Evolutionary conservation across 2,888 invertebrate genomes (phyloP), one percentile per base, ranked within the genome.

Genomic region (Pterostichus niger): DNA sequence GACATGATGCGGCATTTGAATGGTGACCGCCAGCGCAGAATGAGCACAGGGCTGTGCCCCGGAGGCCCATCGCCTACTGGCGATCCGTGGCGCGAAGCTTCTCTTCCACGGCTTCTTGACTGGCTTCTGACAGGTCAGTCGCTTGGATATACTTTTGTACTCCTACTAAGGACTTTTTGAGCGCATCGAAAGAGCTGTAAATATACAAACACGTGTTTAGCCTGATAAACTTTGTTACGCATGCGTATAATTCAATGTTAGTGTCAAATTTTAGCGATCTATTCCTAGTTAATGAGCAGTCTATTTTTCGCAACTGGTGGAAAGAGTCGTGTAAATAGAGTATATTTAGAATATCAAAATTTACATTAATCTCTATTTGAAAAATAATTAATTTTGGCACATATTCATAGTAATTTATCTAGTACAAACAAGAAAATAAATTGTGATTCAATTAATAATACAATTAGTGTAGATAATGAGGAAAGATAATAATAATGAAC

Each of bases 91-190:
- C 95, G 92, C 97, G 96, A 88, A 97, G 94, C 91, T 97, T 97
- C 91, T 97, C 97, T 90, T 97, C 97, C 86, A 97, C 97, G 86
- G 96, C 96, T 90, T 97, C 97, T 89, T 96, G 96, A 86, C 97
- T 96, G 86, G 97, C 97, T 92, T 98, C 98, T 86, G 97, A 96
- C 88, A 96, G 93, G 91, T 98, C 98, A 89, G 97, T 98, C 89
- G 98, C 98, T 92, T 97, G 98, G 91, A 98, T 96, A 93, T 97
- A 98, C 93, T 98, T 98, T 92, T 97, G 97, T 87, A 99, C 97
- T 88, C 98, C 98, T 85, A 97, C 97, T 90, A 99, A 93, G 84
- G 98, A 97, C 91, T 98, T 97, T 93, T 98, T 99, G 90, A 99
- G 93, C 88, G 98, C 98, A 91, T 98, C 98, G 89, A 99, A 99